Evolutionary conservation across 2,888 invertebrate species (phyloP).

Genomic region (Bellardia bayeri): DNA sequence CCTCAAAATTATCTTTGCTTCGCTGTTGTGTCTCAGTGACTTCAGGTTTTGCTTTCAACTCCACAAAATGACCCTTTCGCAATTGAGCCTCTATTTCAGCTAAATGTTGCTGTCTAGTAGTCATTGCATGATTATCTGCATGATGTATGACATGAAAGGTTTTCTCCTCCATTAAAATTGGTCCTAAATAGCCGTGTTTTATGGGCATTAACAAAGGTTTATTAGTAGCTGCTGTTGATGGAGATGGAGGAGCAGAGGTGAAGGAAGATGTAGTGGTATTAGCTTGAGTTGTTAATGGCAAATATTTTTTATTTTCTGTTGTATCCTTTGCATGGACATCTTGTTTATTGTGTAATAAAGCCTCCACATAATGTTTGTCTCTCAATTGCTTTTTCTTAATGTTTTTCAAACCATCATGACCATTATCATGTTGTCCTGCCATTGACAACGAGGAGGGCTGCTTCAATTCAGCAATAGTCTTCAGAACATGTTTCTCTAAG

Average conservation of each 20-base stretch:
- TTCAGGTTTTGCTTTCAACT: constrained; percentile 80
- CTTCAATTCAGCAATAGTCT: constrained; percentile 62
- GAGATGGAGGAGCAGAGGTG: not conserved
- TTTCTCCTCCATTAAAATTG: constrained; percentile 82
- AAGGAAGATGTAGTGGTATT: not conserved
- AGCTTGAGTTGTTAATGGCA: not conserved
- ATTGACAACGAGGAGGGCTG: constrained; percentile 32
- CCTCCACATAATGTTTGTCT: constrained; percentile 79
- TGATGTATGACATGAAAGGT: constrained; percentile 79
- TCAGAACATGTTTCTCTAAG: constrained; percentile 76
- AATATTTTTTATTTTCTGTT: constrained; percentile 4
- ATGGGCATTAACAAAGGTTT: constrained; percentile 74
- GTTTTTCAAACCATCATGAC: constrained; percentile 83
- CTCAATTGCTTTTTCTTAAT: constrained; percentile 83
- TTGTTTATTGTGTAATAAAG: constrained; percentile 54
- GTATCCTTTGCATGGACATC: constrained; percentile 42
- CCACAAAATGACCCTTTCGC: constrained; percentile 79
- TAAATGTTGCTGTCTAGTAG: constrained; percentile 74
- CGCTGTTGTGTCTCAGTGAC: constrained; percentile 65
- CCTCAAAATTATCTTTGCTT: not conserved
- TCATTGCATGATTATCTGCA: constrained; percentile 60
- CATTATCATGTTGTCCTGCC: constrained; percentile 74
- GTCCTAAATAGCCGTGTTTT: constrained; percentile 81
- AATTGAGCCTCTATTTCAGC: constrained; percentile 78
- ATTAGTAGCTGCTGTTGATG: not conserved